These are phyloP conservation scores for Andrena hattorfiana DNA, from an alignment of 2,888 invertebrate genomes.

Conservation along the genomic window DNA sequence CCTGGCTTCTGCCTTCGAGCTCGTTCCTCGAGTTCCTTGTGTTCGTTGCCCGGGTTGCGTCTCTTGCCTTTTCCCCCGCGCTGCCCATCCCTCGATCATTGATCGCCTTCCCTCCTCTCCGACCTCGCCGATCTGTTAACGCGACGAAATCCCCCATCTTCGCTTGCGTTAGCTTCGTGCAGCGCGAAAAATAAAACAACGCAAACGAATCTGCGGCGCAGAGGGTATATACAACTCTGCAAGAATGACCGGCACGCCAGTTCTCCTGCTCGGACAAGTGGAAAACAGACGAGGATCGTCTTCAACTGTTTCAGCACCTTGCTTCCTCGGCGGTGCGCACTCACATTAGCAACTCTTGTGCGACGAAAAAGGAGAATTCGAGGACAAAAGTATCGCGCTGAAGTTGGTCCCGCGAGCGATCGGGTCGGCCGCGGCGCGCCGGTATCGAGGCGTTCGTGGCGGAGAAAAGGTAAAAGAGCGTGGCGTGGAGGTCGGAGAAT, in stretches of 20 bases:
- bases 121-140: slow-evolving; percentile 70
- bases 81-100: slow-evolving; percentile 34
- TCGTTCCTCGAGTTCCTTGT: slow-evolving; percentile 15
- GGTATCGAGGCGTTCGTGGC: slow-evolving; percentile 4
- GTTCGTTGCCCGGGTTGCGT: slow-evolving; percentile 61
- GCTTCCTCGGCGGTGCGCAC: no score
- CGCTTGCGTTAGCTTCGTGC: not conserved
- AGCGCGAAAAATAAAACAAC: no score
- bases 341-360: no score
- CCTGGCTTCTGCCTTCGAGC: slow-evolving; percentile 48
- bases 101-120: slow-evolving; percentile 4
- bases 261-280: not conserved
- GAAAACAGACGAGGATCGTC: not conserved
- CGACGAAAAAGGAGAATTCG: not conserved
- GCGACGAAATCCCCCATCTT: slow-evolving; percentile 75
- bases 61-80: slow-evolving; percentile 27
- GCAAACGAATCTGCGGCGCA: no score
- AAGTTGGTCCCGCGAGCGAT: slow-evolving; percentile 8
- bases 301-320: no score
- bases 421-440: not conserved
- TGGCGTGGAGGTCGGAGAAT: slow-evolving; percentile 54
- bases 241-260: not conserved
- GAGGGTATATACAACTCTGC: no score
- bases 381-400: slow-evolving; percentile 3
- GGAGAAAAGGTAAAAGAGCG: slow-evolving; percentile 53